Base-by-base conservation (phyloP, 2,888 invertebrate genomes). In the Tricholauxania praeusta region DNA sequence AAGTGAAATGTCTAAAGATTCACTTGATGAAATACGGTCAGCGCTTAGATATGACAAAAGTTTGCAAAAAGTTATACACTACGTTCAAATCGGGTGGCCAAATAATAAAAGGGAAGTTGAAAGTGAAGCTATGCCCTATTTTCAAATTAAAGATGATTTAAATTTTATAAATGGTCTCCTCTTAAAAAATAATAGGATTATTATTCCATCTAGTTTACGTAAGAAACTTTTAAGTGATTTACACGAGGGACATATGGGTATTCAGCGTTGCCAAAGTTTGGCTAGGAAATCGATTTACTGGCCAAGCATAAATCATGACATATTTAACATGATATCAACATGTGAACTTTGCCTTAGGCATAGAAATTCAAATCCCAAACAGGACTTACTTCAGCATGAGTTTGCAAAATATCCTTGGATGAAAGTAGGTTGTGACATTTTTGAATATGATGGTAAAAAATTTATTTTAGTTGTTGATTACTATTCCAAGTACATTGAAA, bases 371-470 rank as follows among this genome's bases (percentile, higher is more conserved):
- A 28, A 28, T 28, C 28, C 28, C 28, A 28, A 28, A 28, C 28
- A 28, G 4, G 28, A 28, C 59, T 68, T 15, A 73, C 47, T 72
- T 76, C 5, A 74, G 28, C 28, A 28, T 28, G 28, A 28, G 28
- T 28, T 28, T 28, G 28, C 28, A 28, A 28, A 28, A 28, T 28
- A 28, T 28, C 28, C 28, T 65, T 77, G 76, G 75, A 74, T 74
- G 17, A 74, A 75, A 57, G 67, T 75, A 8, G 53, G 67, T 48
- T 63, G 68, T 62, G 77, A 74, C 63, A 57, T 75, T 60, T 74
- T 73, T 47, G 73, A 77, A 4, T 28, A 3, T 28, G 28, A 28
- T 28, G 28, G 28, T 28, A 28, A 28, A 28, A 28, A 28, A 28
- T 28, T 28, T 17, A 15, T 59, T 66, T 39, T 74, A 59, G 39